Evolutionary conservation across 2,113 vertebrate species (phyloP).

Genomic region (Megaceryle torquata): DNA sequence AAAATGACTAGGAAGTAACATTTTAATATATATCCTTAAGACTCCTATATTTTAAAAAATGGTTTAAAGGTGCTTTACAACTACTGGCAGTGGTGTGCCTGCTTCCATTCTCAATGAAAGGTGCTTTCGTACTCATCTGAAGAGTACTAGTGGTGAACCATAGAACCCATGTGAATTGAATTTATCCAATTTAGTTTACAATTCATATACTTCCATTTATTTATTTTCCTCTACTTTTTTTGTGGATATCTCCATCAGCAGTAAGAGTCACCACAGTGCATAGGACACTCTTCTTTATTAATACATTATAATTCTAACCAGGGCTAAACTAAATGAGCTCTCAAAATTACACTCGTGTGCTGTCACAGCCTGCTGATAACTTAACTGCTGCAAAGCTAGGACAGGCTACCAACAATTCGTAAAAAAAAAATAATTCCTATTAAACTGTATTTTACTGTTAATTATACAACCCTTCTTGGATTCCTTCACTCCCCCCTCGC

Average conservation of each 20-base stretch:
- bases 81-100: neutral
- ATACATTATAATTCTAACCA: constrained; percentile 60
- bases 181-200: neutral
- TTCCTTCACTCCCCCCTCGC: neutral
- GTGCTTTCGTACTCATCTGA: neutral
- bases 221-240: constrained; percentile 15
- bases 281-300: constrained; percentile 47
- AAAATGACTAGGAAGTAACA: neutral
- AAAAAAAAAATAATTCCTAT: constrained; percentile 22
- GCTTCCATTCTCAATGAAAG: neutral
- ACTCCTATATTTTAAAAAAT: neutral
- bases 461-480: neutral
- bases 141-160: neutral
- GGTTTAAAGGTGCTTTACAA: neutral
- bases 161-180: constrained; percentile 33
- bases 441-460: neutral
- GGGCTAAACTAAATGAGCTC: constrained; percentile 50
- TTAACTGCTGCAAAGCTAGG: neutral
- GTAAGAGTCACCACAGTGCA: neutral
- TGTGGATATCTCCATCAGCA: constrained; percentile 9
- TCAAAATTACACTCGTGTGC: constrained; percentile 22
- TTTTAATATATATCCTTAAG: neutral
- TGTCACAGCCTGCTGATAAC: constrained; percentile 24
- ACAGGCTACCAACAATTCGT: neutral
- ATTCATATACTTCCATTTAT: constrained; percentile 3